Conservation (phyloP, 2,797 vertebrate species). For the Pseudocheirus occidentalis region DNA sequence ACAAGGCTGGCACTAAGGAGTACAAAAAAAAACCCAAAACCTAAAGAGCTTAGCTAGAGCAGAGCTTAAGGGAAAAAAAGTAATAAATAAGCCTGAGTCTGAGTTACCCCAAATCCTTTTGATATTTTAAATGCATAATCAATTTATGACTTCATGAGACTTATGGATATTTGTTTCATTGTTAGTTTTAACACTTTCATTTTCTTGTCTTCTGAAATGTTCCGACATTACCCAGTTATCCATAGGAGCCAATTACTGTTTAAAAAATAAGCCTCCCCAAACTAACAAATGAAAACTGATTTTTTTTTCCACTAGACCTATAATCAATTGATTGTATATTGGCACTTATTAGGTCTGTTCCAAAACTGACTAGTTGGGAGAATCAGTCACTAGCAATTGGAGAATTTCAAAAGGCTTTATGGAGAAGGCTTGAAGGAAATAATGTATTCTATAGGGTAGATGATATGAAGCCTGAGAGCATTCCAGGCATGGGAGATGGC, state of each 20-base stretch:
- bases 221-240: neutral
- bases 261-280: neutral
- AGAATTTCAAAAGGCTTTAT: neutral
- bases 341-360: neutral
- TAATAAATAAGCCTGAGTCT: neutral
- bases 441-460: neutral
- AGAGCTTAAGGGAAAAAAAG: neutral
- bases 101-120: neutral
- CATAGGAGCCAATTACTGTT: neutral
- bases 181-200: neutral
- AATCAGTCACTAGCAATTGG: neutral
- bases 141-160: neutral
- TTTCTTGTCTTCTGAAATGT: neutral
- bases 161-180: neutral
- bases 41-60: neutral
- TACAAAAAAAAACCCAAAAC: constrained; percentile 19
- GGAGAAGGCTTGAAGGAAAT: neutral
- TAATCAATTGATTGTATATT: neutral
- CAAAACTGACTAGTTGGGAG: neutral
- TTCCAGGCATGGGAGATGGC: neutral
- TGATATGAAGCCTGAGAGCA: neutral
- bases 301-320: neutral
- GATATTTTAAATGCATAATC: neutral
- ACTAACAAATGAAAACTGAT: neutral
- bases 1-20: neutral